Conservation (phyloP, 1,140 invertebrate species). For the Microvelia longipes region DNA sequence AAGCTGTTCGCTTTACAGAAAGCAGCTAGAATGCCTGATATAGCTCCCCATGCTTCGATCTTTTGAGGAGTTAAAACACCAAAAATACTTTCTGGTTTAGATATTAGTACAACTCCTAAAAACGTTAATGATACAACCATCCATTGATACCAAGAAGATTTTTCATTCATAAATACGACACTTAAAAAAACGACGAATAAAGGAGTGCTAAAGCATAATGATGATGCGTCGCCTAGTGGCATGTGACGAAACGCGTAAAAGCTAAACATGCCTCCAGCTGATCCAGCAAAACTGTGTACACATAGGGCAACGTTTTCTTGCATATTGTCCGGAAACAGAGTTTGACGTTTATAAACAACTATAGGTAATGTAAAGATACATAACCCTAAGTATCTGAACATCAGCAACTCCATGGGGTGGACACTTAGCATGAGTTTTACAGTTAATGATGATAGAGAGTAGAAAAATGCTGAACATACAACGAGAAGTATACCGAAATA, state of each 20-base stretch:
- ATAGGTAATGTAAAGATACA: neutral
- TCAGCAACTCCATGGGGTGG: neutral
- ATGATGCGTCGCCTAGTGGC: neutral
- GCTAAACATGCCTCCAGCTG: neutral
- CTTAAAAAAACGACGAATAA: neutral
- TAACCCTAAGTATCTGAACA: neutral
- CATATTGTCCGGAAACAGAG: neutral
- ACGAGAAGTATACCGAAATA: neutral
- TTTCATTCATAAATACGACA: neutral
- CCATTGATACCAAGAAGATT: neutral
- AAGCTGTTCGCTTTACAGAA: neutral
- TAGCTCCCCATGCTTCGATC: neutral
- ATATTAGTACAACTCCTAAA: neutral
- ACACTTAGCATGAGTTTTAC: neutral
- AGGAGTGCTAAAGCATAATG: neutral
- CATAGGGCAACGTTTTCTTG: neutral
- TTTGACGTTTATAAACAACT: neutral
- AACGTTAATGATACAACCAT: neutral
- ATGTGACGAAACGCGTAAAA: neutral
- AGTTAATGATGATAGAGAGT: neutral
- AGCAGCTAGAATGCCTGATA: neutral
- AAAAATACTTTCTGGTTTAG: neutral
- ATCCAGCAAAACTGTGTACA: neutral
- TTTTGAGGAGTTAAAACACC: neutral
- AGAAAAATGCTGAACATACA: neutral